Percentiles rank a stretch among this genome's conserved stretches.
Evolutionary conservation across 2,888 invertebrate genomes (phyloP).

Genomic region (Teinopalpus imperialis): DNA sequence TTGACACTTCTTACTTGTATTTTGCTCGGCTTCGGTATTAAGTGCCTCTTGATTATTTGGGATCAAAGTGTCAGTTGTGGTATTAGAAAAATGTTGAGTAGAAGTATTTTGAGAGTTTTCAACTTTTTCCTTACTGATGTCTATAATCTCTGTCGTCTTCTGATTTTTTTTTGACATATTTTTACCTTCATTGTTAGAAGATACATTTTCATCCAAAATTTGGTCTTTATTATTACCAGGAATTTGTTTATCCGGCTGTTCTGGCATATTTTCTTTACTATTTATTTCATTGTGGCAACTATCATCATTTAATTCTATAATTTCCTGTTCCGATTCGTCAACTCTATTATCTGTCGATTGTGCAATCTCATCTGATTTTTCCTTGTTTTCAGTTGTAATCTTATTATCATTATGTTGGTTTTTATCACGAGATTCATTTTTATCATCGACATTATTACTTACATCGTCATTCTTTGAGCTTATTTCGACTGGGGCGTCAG

Average conservation of each 20-base stretch:
- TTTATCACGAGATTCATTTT: not conserved
- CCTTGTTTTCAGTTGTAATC: not conserved
- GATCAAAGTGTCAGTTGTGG: constrained; percentile 51
- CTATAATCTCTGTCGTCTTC: constrained; percentile 22
- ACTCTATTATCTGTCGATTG: not conserved
- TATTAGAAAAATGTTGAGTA: constrained; percentile 40
- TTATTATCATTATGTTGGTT: constrained; percentile 1
- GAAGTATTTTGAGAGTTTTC: constrained; percentile 18
- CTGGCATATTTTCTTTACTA: constrained; percentile 24
- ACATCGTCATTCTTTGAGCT: constrained; percentile 29
- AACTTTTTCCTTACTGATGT: constrained; percentile 19
- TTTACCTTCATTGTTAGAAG: constrained; percentile 26
- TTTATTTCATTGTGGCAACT: constrained; percentile 24
- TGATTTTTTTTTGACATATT: too few species aligned
- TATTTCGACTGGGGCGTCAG: constrained; percentile 27
- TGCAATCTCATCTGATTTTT: not conserved
- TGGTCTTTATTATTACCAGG: constrained; percentile 15
- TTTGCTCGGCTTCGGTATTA: constrained; percentile 27
- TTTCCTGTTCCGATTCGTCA: not conserved
- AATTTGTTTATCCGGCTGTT: not conserved
- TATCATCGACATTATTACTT: not conserved
- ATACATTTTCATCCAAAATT: constrained; percentile 26
- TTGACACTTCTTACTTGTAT: constrained; percentile 4
- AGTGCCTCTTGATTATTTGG: constrained; percentile 71
- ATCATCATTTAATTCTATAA: not conserved